Conservation (phyloP, 2,888 invertebrate species). For the Pollenia angustigena region DNA sequence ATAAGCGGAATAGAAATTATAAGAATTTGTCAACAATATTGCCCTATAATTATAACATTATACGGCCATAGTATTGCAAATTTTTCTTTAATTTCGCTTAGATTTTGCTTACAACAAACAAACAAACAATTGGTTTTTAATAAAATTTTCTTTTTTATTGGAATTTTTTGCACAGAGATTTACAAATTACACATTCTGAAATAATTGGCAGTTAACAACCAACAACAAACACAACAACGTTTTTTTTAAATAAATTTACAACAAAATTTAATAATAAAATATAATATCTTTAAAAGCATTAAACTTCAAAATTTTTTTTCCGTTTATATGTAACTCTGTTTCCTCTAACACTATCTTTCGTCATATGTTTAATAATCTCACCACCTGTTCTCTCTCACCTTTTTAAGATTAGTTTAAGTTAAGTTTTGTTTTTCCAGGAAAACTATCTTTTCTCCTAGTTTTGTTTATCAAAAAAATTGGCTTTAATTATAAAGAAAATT, state of each 20-base stretch:
- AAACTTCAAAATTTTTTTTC: constrained; percentile 57
- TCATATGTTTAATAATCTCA: constrained; percentile 13
- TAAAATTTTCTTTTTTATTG: constrained; percentile 68
- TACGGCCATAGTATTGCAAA: not conserved
- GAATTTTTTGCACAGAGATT: constrained; percentile 73
- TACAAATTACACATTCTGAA: constrained; percentile 63
- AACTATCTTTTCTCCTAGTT: constrained; percentile 13
- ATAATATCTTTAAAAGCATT: not conserved
- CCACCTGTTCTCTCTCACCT: constrained; percentile 8
- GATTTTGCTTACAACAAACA: not conserved
- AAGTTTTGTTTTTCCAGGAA: constrained; percentile 44
- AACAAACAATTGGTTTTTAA: constrained; percentile 73
- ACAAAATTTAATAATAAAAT: constrained; percentile 32
- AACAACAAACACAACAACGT: constrained; percentile 40
- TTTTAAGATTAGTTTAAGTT: constrained; percentile 48
- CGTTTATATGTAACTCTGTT: constrained; percentile 58
- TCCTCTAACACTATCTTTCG: constrained; percentile 56
- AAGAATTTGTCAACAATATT: constrained; percentile 25
- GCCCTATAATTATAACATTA: not conserved
- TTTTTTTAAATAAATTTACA: constrained; percentile 35
- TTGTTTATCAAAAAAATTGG: constrained; percentile 49
- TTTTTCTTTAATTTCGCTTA: constrained; percentile 3
- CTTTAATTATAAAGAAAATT: constrained; percentile 60
- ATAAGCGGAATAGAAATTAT: constrained; percentile 33
- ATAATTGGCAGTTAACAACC: constrained; percentile 68